Conservation (phyloP, 2,113 vertebrate genomes). For the Orycteropus afer region DNA sequence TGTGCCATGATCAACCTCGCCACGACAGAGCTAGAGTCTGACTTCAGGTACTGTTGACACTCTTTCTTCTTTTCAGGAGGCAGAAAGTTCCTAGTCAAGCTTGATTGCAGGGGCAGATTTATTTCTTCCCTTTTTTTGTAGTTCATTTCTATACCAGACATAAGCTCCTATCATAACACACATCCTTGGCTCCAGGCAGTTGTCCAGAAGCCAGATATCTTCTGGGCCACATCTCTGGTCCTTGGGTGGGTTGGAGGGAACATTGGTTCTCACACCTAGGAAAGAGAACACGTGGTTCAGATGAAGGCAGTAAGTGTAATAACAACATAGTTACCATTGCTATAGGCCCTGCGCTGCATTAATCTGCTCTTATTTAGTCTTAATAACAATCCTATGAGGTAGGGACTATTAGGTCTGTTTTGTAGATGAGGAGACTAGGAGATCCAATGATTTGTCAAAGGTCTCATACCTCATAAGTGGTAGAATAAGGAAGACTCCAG, state of each 20-base stretch:
- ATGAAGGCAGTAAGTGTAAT: neutral
- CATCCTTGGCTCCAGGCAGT: neutral
- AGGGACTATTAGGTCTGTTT: neutral
- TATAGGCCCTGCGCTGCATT: neutral
- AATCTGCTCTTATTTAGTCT: neutral
- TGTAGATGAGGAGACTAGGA: neutral
- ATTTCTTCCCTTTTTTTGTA: constrained; percentile 16
- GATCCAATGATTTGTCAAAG: neutral
- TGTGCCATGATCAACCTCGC: constrained; percentile 99
- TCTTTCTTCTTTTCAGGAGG: neutral
- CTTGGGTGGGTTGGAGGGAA: neutral
- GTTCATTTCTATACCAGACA: neutral
- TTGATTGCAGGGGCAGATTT: neutral
- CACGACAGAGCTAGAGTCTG: constrained; percentile 94
- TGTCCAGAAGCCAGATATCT: neutral
- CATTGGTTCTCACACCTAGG: neutral
- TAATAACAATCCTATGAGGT: neutral
- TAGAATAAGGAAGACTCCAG: neutral
- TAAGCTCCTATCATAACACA: neutral
- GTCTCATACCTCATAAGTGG: neutral
- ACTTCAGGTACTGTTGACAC: constrained; percentile 92
- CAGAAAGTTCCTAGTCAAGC: neutral
- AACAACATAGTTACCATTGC: neutral
- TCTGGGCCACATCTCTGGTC: neutral
- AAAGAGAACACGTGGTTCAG: constrained; percentile 27